A percentile compares a stretch with the other conserved stretches of the same genome.
phyloP scores from a whole-genome alignment of 1,140 invertebrate genomes.

The Onthophagus taurus region DNA sequence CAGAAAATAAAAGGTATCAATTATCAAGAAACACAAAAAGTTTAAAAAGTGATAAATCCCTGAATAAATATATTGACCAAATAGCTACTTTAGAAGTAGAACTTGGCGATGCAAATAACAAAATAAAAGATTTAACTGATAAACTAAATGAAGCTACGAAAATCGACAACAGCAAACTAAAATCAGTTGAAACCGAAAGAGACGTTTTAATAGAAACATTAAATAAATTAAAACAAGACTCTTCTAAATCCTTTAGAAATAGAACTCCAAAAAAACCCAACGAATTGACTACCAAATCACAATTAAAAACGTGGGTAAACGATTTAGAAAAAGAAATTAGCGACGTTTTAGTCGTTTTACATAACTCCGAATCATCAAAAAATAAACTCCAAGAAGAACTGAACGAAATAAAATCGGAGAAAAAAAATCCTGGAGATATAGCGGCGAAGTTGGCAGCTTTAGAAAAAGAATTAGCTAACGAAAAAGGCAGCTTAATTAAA shows the following conservation, averaged over 20 bases:
- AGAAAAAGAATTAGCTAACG: conserved; percentile 39
- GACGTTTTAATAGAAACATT: conserved; percentile 47
- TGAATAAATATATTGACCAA: conserved; percentile 50
- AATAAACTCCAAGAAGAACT: conserved; percentile 42
- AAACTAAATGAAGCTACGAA: conserved; percentile 8
- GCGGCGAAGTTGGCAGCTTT: conserved; percentile 22
- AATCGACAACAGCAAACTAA: conserved; percentile 22
- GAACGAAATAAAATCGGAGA: conserved; percentile 28
- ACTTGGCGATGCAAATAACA: conserved; percentile 47
- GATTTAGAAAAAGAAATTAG: conserved; percentile 70
- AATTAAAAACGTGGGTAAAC: conserved; percentile 67
- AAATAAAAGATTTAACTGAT: conserved; percentile 50
- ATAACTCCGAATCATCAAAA: conserved; percentile 46
- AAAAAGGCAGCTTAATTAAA: conserved; percentile 43
- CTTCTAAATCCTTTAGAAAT: conserved; percentile 52
- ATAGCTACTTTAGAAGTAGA: conserved; percentile 51
- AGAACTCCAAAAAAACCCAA: conserved; percentile 57
- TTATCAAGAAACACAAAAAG: conserved; percentile 43
- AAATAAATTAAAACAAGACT: conserved; percentile 51
- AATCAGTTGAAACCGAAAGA: conserved; percentile 46
- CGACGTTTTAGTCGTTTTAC: conserved; percentile 52
- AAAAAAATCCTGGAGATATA: conserved; percentile 26
- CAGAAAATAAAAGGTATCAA: conserved; percentile 58
- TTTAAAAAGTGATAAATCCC: conserved; percentile 41
- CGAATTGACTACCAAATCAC: conserved; percentile 57